These are phyloP conservation scores for Neomonachus schauinslandi DNA, from an alignment of 2,113 vertebrate species.

Conservation along the genomic window DNA sequence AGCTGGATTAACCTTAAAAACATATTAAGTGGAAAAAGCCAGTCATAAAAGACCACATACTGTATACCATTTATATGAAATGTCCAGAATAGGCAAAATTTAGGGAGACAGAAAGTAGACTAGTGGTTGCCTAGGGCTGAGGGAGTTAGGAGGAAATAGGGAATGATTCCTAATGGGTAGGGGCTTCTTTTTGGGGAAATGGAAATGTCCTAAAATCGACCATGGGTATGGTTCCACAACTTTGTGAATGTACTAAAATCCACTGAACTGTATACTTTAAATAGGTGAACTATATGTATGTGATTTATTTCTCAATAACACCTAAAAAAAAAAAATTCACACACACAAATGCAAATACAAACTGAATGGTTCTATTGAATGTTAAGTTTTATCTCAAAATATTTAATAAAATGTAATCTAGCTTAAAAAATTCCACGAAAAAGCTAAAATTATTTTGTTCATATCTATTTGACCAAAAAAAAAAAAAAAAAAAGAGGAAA, in stretches of 20 bases:
- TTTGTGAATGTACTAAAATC: background rate
- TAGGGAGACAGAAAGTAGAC: background rate
- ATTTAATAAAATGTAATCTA: background rate
- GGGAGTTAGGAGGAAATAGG: background rate
- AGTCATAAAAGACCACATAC: background rate
- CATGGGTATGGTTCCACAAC: background rate
- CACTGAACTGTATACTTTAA: background rate
- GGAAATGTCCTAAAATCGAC: constrained; percentile 26
- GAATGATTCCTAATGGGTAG: background rate
- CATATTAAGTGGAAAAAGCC: background rate
- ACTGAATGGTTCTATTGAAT: background rate
- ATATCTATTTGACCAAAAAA: background rate
- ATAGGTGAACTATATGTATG: background rate
- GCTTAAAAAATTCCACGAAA: background rate
- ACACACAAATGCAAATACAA: background rate
- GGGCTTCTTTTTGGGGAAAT: background rate
- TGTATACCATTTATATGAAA: background rate
- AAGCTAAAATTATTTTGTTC: background rate
- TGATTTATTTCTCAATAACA: background rate
- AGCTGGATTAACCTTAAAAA: background rate
- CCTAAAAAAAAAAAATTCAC: background rate
- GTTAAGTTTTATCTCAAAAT: background rate
- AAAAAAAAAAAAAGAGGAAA: background rate
- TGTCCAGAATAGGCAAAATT: background rate
- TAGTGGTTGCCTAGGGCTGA: background rate